Evolutionary conservation across 2,113 vertebrate species (phyloP).

Genomic region (Equus quagga): DNA sequence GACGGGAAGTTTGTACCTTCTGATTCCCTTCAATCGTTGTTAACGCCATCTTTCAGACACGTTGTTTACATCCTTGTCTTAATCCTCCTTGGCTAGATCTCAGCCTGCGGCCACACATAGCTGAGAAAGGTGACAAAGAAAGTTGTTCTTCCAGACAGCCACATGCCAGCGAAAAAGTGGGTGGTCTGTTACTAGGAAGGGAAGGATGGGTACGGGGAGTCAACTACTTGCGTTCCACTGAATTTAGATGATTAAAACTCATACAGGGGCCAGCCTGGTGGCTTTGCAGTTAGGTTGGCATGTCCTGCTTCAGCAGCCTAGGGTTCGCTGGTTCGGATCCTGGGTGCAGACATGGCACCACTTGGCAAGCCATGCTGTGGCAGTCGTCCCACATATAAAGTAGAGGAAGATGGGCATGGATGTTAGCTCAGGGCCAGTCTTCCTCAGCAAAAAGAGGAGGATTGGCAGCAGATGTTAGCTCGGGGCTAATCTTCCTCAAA

Average conservation of each 20-base stretch:
- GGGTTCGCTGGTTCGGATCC: too few relatives aligned
- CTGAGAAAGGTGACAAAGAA: background rate
- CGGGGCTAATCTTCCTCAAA: too few relatives aligned
- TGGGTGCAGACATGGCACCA: too few relatives aligned
- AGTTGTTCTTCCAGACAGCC: background rate
- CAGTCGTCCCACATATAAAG: too few relatives aligned
- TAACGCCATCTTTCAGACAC: background rate
- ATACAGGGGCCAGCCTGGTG: background rate
- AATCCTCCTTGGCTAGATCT: background rate
- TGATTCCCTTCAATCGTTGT: background rate
- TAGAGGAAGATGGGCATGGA: too few relatives aligned
- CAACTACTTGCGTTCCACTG: background rate
- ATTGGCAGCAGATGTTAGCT: too few relatives aligned
- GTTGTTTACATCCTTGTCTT: background rate
- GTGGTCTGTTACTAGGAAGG: background rate
- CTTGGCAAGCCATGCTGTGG: too few relatives aligned
- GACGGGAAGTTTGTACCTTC: background rate
- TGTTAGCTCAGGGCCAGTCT: too few relatives aligned
- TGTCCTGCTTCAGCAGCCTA: too few relatives aligned
- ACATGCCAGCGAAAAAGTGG: background rate
- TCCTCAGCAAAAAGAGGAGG: too few relatives aligned
- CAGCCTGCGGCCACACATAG: background rate
- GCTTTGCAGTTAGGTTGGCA: too few relatives aligned
- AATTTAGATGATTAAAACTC: conserved; percentile 29
- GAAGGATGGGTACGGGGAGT: background rate